phyloP scores from a whole-genome alignment of 1,140 invertebrate species.

The Cydia amplana region DNA sequence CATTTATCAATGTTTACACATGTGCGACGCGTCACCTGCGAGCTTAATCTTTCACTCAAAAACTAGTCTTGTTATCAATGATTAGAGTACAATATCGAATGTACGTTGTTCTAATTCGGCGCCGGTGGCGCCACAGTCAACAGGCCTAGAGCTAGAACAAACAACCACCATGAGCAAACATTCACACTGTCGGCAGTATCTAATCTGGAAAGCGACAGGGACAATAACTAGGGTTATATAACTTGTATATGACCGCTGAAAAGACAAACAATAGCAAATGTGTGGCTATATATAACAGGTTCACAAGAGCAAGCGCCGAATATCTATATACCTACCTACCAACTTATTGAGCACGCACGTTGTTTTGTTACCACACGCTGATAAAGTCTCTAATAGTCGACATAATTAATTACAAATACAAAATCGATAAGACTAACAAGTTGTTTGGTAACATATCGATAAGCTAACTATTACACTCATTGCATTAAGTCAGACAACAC shows the following conservation, averaged over 20 bases:
- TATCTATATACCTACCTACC: no score
- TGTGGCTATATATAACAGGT: neutral
- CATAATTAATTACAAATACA: constrained; percentile 11
- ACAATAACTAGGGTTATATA: constrained; percentile 40
- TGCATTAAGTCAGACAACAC: neutral
- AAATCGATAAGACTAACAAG: constrained; percentile 9
- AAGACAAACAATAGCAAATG: constrained; percentile 21
- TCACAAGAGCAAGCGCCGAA: no score
- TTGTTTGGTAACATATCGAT: constrained; percentile 10
- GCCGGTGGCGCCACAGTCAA: constrained; percentile 45
- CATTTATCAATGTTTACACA: constrained; percentile 40
- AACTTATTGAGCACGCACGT: neutral
- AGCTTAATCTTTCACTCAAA: constrained; percentile 34
- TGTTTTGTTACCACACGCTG: neutral
- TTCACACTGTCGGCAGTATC: constrained; percentile 57
- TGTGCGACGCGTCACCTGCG: constrained; percentile 37
- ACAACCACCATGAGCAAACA: constrained; percentile 63
- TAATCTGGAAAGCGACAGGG: constrained; percentile 63
- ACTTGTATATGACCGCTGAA: constrained; percentile 13
- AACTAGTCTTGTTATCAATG: constrained; percentile 39
- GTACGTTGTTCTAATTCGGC: constrained; percentile 37
- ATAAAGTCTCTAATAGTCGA: neutral
- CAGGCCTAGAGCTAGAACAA: constrained; percentile 53
- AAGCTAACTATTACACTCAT: constrained; percentile 16
- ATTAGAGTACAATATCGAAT: constrained; percentile 44